These are phyloP conservation scores for Heliconius nattereri DNA, from an alignment of 1,140 invertebrate species.

Conservation along the genomic window DNA sequence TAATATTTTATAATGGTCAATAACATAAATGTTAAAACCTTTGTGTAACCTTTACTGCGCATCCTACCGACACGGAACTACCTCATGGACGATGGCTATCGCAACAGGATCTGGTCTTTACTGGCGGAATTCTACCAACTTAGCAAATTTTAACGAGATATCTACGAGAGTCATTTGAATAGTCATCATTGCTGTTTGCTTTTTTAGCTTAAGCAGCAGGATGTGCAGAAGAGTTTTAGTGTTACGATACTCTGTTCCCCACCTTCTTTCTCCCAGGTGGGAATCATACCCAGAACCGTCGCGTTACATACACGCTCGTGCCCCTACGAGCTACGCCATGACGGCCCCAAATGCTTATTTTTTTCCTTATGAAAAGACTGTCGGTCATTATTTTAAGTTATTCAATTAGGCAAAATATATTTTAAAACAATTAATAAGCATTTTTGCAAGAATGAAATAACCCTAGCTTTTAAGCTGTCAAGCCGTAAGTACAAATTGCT, in stretches of 20 bases:
- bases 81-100: constrained; percentile 43
- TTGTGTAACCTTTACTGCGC: constrained; percentile 45
- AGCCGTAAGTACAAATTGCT: background rate
- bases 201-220: background rate
- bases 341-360: too few species aligned
- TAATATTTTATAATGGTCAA: constrained; percentile 24
- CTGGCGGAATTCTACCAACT: constrained; percentile 20
- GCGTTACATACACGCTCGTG: too few species aligned
- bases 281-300: too few species aligned
- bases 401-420: background rate
- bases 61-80: constrained; percentile 48
- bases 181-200: background rate
- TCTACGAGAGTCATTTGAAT: background rate
- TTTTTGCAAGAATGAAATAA: background rate
- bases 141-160: constrained; percentile 9
- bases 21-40: constrained; percentile 35
- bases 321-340: too few species aligned
- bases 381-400: background rate
- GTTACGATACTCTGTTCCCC: too few species aligned
- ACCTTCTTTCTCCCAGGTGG: too few species aligned
- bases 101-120: constrained; percentile 34
- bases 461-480: background rate
- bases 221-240: too few species aligned
- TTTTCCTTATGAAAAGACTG: background rate
- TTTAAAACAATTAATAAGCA: background rate